Evolutionary conservation across 2,888 invertebrate species (phyloP), one percentile per base, ranked within the genome.

Genomic region (Panorpa germanica): DNA sequence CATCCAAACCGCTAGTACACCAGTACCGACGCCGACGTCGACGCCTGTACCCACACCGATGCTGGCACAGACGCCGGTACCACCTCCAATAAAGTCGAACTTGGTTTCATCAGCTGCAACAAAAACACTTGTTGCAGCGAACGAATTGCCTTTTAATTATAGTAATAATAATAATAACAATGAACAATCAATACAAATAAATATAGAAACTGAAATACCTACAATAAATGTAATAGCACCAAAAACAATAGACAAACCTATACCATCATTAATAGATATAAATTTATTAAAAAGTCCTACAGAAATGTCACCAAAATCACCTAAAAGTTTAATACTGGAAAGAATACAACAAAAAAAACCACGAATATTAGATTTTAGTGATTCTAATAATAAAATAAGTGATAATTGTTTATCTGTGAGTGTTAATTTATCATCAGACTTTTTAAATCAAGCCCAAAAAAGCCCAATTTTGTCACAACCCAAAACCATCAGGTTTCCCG

Each of bases 381-480:
- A 11, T 8, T 11, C n/a, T 20, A 20, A 20, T 20, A 20, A n/a
- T n/a, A n/a, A n/a, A n/a, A n/a, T n/a, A n/a, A n/a, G n/a, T n/a
- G n/a, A n/a, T n/a, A n/a, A n/a, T n/a, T n/a, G 25, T 24, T 8
- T 6, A 24, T 34, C 35, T n/a, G 29, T 25, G 2, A 37, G 34
- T 24, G 11, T 32, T 8, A 34, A 37, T 25, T 26, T 6, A 11
- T 11, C 6, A 24, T 11, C 6, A 6, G 25, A 24, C 25, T 8
- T 7, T 6, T 20, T 20, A 20, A n/a, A 20, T 9, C 8, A 20
- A 9, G n/a, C 55, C 37, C 65, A 64, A 45, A 72, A 72, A 41
- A 77, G 76, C 43, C 81, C 81, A 8, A 80, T 81, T 33, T 49
- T 81, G 28, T 77, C 80, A 36, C 74, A 74, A 42, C 82, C 82